A percentile compares a stretch with the other conserved stretches of the same genome.
Evolutionary conservation across 2,888 invertebrate species (phyloP).

Genomic region (Stomorhina lunata): DNA sequence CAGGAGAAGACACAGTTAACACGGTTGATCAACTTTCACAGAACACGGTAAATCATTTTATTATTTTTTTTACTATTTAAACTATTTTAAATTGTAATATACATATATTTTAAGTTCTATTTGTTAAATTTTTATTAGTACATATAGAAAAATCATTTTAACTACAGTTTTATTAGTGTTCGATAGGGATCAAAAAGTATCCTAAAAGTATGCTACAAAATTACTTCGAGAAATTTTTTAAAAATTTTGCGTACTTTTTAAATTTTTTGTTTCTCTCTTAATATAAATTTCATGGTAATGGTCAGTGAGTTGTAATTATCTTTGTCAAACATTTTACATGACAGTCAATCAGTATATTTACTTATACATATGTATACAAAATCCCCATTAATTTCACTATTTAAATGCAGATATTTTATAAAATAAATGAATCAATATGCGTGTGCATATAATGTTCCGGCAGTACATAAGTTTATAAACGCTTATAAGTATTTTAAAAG

Average conservation of each 20-base stretch:
- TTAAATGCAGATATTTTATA: background rate
- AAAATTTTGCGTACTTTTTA: background rate
- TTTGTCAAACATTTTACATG: background rate
- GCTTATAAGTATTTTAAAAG: conserved; percentile 23
- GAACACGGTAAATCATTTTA: conserved; percentile 63
- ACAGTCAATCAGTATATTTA: background rate
- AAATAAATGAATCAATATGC: background rate
- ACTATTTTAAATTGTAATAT: background rate
- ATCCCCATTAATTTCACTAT: background rate
- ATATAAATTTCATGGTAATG: conserved; percentile 29
- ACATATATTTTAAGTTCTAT: too few relatives aligned
- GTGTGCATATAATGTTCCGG: background rate
- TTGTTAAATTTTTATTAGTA: too few relatives aligned
- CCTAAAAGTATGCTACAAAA: too few relatives aligned
- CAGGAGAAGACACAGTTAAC: conserved; percentile 53
- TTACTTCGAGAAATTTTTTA: too few relatives aligned
- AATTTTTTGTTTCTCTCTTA: conserved; percentile 1
- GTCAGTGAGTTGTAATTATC: background rate
- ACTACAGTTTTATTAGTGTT: too few relatives aligned
- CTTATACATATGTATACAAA: background rate
- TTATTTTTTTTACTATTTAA: background rate
- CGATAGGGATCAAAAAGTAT: too few relatives aligned
- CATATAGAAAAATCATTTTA: too few relatives aligned
- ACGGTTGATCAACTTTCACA: conserved; percentile 44
- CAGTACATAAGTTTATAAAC: conserved; percentile 1